Percentiles rank a stretch among this genome's conserved stretches.
Conservation (phyloP, 2,113 vertebrate genomes). For the Oreochromis spilurus region DNA sequence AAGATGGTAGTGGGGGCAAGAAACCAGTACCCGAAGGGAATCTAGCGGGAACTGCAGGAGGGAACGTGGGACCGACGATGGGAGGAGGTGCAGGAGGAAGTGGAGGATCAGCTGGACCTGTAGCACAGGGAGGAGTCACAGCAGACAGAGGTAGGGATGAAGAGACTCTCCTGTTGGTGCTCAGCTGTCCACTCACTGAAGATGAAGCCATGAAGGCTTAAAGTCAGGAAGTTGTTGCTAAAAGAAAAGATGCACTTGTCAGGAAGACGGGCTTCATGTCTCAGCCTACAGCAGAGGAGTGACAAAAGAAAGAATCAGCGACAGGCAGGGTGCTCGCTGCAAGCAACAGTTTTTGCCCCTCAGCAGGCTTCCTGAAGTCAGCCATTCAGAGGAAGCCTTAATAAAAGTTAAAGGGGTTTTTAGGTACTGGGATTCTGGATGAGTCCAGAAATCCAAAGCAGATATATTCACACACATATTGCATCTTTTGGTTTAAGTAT, state of each 20-base stretch:
- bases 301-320: background rate
- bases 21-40: constrained; percentile 18
- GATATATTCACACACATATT: background rate
- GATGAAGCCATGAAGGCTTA: background rate
- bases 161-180: background rate
- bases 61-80: background rate
- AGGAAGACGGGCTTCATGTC: background rate
- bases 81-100: background rate
- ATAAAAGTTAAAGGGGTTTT: background rate
- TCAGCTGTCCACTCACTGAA: background rate
- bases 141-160: constrained; percentile 14
- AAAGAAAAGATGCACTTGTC: background rate
- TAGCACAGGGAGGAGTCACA: background rate
- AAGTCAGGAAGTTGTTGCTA: background rate
- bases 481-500: background rate
- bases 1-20: constrained; percentile 17
- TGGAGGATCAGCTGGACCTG: background rate
- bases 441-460: background rate
- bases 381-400: background rate
- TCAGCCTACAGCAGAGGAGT: background rate
- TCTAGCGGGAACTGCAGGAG: background rate
- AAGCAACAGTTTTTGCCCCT: background rate
- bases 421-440: accelerated
- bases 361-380: background rate
- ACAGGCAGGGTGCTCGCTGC: background rate